Conservation (phyloP, 2,888 invertebrate genomes). For the Caenorhabditis imperialis region DNA sequence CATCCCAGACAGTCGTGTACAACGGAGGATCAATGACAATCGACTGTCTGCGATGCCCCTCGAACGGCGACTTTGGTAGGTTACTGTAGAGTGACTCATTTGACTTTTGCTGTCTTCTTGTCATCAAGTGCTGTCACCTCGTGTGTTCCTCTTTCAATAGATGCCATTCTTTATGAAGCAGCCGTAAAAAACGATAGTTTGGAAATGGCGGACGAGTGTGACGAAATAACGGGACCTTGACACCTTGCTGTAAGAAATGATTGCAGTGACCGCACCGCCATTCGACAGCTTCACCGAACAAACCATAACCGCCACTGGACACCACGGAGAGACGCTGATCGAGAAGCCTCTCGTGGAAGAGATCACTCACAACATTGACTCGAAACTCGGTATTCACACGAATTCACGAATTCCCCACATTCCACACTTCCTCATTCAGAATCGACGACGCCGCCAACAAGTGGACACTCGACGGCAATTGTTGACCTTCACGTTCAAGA, state of each 20-base stretch:
- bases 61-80: slow-evolving; percentile 70
- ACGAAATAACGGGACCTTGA: too few relatives aligned
- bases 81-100: slow-evolving; percentile 26
- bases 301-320: slow-evolving; percentile 56
- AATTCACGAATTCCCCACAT: slow-evolving; percentile 18
- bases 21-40: slow-evolving; percentile 60
- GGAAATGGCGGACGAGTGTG: slow-evolving; percentile 14
- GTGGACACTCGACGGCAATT: slow-evolving; percentile 56
- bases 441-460: slow-evolving; percentile 31
- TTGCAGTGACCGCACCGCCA: slow-evolving; percentile 68
- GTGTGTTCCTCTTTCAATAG: slow-evolving; percentile 28
- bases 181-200: slow-evolving; percentile 31
- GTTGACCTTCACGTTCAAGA: slow-evolving; percentile 56
- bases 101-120: slow-evolving; percentile 33
- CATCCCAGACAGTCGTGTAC: slow-evolving; percentile 56
- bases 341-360: slow-evolving; percentile 57
- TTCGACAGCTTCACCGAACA: slow-evolving; percentile 62
- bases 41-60: slow-evolving; percentile 71
- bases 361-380: slow-evolving; percentile 62
- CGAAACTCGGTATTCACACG: slow-evolving; percentile 46
- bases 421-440: slow-evolving; percentile 33
- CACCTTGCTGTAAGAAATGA: too few relatives aligned
- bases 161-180: slow-evolving; percentile 45
- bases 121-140: slow-evolving; percentile 33
- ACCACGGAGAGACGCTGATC: slow-evolving; percentile 25